Evolutionary conservation across 2,888 invertebrate species (phyloP).

Genomic region (Capitulum mitella): DNA sequence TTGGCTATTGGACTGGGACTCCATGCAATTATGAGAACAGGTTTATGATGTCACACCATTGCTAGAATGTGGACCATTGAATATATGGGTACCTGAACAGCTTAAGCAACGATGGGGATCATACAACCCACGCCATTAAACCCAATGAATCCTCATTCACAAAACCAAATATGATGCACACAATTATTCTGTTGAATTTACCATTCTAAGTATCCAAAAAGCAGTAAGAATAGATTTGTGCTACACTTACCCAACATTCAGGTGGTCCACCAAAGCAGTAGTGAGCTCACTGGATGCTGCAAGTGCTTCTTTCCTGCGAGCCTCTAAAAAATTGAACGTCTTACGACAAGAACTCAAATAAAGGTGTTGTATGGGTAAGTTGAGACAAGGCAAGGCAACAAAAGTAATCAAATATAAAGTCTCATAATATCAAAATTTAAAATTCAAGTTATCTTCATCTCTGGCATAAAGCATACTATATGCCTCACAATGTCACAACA

Average conservation of each 20-base stretch:
- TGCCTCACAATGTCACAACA: too few species aligned
- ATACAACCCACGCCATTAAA: too few species aligned
- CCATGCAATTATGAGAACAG: neutral
- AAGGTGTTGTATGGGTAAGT: neutral
- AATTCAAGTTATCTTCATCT: neutral
- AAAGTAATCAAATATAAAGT: neutral
- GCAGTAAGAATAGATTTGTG: too few species aligned
- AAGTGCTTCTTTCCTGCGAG: conserved; percentile 86
- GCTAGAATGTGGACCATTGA: neutral
- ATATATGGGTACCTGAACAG: too few species aligned
- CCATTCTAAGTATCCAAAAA: neutral
- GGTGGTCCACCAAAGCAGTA: conserved; percentile 88
- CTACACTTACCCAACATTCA: conserved; percentile 82
- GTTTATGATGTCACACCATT: neutral
- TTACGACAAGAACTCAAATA: conserved; percentile 9
- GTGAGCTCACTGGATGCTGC: conserved; percentile 87
- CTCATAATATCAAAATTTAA: neutral
- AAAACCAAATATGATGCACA: neutral
- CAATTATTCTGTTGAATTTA: neutral
- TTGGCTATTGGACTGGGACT: neutral
- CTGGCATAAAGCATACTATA: neutral
- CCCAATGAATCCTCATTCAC: neutral
- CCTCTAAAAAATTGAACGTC: conserved; percentile 56
- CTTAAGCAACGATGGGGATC: too few species aligned
- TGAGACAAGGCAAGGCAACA: neutral